Percentiles rank a stretch among this genome's conserved stretches.
These are phyloP conservation scores for Glyphotaelius pellucidus DNA, from an alignment of 2,888 invertebrate species.

Conservation along the genomic window DNA sequence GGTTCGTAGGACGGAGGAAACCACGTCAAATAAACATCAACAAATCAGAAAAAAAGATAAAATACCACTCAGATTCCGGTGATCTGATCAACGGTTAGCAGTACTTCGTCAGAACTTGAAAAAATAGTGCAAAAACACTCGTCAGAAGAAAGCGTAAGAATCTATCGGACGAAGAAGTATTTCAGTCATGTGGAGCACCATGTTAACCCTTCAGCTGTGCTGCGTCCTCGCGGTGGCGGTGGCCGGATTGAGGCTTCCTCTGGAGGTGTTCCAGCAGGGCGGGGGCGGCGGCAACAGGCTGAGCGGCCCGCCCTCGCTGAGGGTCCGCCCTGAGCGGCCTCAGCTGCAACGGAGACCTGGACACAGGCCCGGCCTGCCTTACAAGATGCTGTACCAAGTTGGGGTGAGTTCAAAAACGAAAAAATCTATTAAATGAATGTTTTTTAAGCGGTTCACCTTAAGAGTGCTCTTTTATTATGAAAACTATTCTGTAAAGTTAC, in stretches of 20 bases:
- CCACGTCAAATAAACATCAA: neutral
- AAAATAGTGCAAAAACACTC: neutral
- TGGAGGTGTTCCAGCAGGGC: constrained; percentile 78
- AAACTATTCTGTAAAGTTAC: neutral
- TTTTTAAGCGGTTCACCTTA: neutral
- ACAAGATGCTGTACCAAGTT: constrained; percentile 82
- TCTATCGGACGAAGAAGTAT: neutral
- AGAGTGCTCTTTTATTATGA: no score
- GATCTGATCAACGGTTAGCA: neutral
- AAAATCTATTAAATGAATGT: constrained; percentile 23
- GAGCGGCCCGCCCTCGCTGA: constrained; percentile 74
- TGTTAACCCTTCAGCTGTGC: constrained; percentile 58
- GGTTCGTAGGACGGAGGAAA: neutral
- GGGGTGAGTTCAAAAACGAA: constrained; percentile 79
- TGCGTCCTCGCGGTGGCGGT: constrained; percentile 71
- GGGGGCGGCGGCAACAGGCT: constrained; percentile 74
- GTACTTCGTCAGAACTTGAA: neutral
- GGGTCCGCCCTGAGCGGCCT: constrained; percentile 75
- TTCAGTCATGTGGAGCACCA: constrained; percentile 25
- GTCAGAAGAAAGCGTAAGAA: neutral
- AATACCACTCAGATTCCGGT: neutral
- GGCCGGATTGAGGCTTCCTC: constrained; percentile 76
- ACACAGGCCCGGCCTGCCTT: constrained; percentile 76
- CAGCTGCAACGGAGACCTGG: constrained; percentile 71
- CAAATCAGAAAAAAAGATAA: neutral